Evolutionary conservation across 2,113 vertebrate species (phyloP).

Genomic region (Oryctolagus cuniculus): DNA sequence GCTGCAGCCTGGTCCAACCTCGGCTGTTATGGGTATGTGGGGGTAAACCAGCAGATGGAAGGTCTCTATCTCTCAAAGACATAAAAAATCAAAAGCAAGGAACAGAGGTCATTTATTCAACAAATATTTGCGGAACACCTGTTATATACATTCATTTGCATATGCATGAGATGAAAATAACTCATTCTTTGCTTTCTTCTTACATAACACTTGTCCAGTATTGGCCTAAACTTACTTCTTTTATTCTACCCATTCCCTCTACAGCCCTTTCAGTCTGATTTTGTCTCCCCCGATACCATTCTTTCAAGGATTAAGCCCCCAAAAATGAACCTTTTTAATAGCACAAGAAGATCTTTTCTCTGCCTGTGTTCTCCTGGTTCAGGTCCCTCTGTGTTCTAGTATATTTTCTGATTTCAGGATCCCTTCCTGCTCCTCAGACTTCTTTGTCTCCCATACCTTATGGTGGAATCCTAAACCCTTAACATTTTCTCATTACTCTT

Average conservation of each 20-base stretch:
- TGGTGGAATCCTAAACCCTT: neutral
- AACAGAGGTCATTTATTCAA: neutral
- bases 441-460: neutral
- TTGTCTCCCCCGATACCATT: neutral
- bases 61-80: neutral
- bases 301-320: neutral
- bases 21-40: too few relatives aligned
- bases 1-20: too few relatives aligned
- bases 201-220: neutral
- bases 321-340: neutral
- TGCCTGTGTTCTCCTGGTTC: neutral
- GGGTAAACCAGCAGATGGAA: too few relatives aligned
- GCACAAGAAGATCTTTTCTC: neutral
- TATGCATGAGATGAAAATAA: neutral
- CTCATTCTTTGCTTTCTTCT: conserved; percentile 18
- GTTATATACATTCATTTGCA: neutral
- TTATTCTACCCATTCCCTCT: neutral
- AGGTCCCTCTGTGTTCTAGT: neutral
- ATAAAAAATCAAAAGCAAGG: neutral
- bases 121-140: neutral
- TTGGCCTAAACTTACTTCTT: neutral
- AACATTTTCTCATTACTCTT: neutral
- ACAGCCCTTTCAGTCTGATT: conserved; percentile 12
- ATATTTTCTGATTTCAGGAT: neutral
- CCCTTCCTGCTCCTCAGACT: neutral